phyloP scores from a whole-genome alignment of 2,888 invertebrate genomes.

The Leucania comma region DNA sequence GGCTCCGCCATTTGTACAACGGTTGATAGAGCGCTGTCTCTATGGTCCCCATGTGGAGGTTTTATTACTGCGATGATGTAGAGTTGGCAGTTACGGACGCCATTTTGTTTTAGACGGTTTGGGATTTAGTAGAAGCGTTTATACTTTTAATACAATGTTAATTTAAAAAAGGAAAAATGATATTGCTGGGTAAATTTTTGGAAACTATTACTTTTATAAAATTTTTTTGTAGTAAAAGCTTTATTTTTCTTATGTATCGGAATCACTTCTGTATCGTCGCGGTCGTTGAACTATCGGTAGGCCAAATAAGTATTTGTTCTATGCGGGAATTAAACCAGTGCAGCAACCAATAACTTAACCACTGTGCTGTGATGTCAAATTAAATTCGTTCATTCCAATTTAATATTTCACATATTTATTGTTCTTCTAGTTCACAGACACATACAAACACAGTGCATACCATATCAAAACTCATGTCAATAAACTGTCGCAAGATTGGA shows the following conservation, averaged over 20 bases:
- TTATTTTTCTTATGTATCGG: too few species aligned
- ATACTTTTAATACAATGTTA: neutral
- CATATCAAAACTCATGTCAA: neutral
- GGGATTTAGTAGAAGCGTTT: neutral
- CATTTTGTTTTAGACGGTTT: constrained; percentile 32
- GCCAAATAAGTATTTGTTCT: neutral
- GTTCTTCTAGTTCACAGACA: too few species aligned
- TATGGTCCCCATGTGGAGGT: constrained; percentile 26
- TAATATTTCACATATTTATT: neutral
- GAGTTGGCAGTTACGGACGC: constrained; percentile 17
- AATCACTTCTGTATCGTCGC: neutral
- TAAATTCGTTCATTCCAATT: too few species aligned
- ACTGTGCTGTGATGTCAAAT: too few species aligned
- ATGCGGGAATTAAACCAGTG: neutral
- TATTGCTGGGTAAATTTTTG: neutral
- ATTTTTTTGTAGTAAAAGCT: too few species aligned
- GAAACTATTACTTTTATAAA: neutral
- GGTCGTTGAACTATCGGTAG: too few species aligned
- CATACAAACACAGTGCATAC: too few species aligned
- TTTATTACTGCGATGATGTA: constrained; percentile 37
- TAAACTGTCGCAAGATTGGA: neutral
- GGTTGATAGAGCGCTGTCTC: constrained; percentile 28
- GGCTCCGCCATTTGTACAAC: constrained; percentile 8
- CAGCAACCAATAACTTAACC: too few species aligned
- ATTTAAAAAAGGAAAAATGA: neutral